Percentiles rank a stretch among this genome's conserved stretches.
These are phyloP conservation scores for Euschistus heros DNA, from an alignment of 1,140 invertebrate genomes.

Conservation along the genomic window DNA sequence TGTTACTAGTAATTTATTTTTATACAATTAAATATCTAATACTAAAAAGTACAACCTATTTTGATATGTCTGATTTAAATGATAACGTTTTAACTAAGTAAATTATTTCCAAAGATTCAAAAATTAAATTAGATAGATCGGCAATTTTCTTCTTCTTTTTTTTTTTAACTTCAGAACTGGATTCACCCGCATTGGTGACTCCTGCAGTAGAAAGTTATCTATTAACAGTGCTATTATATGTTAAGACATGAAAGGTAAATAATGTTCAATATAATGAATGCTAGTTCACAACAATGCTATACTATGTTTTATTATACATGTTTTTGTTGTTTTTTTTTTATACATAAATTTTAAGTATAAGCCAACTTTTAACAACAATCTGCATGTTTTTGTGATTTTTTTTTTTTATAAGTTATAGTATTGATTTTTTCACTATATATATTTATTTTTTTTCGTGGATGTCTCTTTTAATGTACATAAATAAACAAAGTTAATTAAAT, in stretches of 20 bases:
- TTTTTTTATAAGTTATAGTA: constrained; percentile 3
- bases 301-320: background rate
- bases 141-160: too few relatives aligned
- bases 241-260: background rate
- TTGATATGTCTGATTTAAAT: too few relatives aligned
- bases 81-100: too few relatives aligned
- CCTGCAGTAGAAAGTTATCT: too few relatives aligned
- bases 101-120: too few relatives aligned
- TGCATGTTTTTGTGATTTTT: constrained; percentile 18
- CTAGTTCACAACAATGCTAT: background rate
- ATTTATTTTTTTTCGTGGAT: constrained; percentile 3
- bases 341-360: background rate
- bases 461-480: constrained; percentile 4
- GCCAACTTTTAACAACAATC: background rate
- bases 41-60: too few relatives aligned
- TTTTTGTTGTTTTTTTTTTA: background rate
- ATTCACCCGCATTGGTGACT: too few relatives aligned
- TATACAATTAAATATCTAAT: too few relatives aligned
- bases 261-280: constrained; percentile 13
- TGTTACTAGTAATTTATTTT: too few relatives aligned
- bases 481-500: constrained; percentile 1
- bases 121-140: too few relatives aligned
- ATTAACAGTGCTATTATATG: too few relatives aligned
- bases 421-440: constrained; percentile 2
- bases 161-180: too few relatives aligned